These are phyloP conservation scores for Fragum whitleyi DNA, from an alignment of 2,888 invertebrate species.

Conservation along the genomic window DNA sequence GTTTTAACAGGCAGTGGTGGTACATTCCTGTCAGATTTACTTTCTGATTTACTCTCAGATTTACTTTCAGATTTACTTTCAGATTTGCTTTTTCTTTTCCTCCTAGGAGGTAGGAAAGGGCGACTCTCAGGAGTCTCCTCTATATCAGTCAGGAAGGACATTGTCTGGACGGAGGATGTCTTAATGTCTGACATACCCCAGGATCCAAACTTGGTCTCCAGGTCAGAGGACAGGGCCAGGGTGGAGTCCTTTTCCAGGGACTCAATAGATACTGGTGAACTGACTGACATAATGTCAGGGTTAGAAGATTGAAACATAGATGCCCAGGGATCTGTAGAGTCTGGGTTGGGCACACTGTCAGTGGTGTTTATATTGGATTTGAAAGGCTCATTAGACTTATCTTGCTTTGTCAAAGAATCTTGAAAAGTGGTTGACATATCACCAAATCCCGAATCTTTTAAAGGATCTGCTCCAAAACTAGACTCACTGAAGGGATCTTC, in stretches of 20 bases:
- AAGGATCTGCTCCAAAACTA: slow-evolving; percentile 7
- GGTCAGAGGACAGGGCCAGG: slow-evolving; percentile 29
- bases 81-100: slow-evolving; percentile 16
- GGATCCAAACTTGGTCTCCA: slow-evolving; percentile 22
- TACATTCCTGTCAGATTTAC: too few relatives aligned
- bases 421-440: not conserved
- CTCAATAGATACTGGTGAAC: slow-evolving; percentile 7
- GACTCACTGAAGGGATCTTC: slow-evolving; percentile 28
- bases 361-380: not conserved
- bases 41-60: too few relatives aligned
- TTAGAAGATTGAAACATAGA: not conserved
- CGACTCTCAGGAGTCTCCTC: not conserved
- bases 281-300: not conserved
- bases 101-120: not conserved
- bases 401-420: not conserved
- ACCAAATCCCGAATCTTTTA: slow-evolving; percentile 18
- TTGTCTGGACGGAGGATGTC: slow-evolving; percentile 56
- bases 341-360: not conserved
- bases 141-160: slow-evolving; percentile 1
- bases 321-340: not conserved
- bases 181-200: not conserved
- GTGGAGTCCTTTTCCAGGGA: slow-evolving; percentile 57
- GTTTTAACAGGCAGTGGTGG: slow-evolving; percentile 19
- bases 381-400: not conserved
- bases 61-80: not conserved